Evolutionary conservation across 2,113 vertebrate genomes (phyloP).

Genomic region (Semnornis frantzii): DNA sequence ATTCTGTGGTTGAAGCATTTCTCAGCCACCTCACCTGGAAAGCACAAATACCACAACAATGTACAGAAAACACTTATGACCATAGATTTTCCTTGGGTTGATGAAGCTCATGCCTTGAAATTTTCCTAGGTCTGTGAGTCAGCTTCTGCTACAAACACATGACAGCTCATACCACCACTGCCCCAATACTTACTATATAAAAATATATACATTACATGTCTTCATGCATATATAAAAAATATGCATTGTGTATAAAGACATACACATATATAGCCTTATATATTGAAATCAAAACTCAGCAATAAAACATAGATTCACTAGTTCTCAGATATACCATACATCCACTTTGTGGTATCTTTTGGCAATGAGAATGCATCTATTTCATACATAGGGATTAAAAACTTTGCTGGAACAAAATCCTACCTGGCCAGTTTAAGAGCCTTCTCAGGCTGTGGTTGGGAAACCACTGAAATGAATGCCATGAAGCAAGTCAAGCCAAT

Average conservation of each 20-base stretch:
- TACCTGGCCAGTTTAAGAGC: background rate
- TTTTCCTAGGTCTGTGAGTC: background rate
- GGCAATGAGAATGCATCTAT: background rate
- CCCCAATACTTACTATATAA: background rate
- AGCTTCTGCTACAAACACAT: background rate
- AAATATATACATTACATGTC: background rate
- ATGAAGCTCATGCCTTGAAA: background rate
- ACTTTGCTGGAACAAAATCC: background rate
- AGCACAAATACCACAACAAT: background rate
- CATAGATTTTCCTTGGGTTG: background rate
- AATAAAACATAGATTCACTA: background rate
- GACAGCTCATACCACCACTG: background rate
- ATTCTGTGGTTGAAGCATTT: background rate
- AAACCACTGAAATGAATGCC: constrained; percentile 20
- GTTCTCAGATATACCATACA: background rate
- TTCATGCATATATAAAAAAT: background rate
- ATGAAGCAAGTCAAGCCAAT: background rate
- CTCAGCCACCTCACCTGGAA: background rate
- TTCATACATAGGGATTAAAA: background rate
- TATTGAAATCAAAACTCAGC: background rate
- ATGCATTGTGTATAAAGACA: background rate
- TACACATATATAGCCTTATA: background rate
- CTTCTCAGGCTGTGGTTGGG: constrained; percentile 10
- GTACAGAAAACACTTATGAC: background rate
- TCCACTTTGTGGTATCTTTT: background rate